Evolutionary conservation across 1,140 invertebrate species (phyloP).

Genomic region (Pseudomyrmex pallidus): DNA sequence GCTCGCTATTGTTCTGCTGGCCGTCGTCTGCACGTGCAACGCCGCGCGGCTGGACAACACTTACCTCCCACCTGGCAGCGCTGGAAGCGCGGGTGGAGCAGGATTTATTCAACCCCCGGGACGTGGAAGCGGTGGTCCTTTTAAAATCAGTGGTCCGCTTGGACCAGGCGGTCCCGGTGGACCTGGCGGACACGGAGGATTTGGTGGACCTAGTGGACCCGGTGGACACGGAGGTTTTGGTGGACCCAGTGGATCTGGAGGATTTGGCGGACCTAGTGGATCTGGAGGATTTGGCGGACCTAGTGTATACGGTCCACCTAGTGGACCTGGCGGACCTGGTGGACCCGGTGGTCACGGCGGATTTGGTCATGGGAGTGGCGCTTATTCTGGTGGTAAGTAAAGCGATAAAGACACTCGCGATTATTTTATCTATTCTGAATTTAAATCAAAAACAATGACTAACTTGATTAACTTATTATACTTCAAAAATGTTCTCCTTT

Average conservation of each 20-base stretch:
- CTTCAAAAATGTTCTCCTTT: background rate
- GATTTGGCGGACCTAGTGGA: slow-evolving; percentile 61
- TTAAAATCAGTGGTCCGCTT: slow-evolving; percentile 58
- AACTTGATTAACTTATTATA: background rate
- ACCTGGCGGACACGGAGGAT: slow-evolving; percentile 72
- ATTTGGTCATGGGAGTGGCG: slow-evolving; percentile 70
- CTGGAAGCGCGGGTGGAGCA: slow-evolving; percentile 85
- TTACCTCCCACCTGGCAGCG: slow-evolving; percentile 87
- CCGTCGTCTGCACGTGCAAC: slow-evolving; percentile 72
- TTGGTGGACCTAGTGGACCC: slow-evolving; percentile 58
- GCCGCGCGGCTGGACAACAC: slow-evolving; percentile 87
- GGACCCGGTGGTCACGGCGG: slow-evolving; percentile 59
- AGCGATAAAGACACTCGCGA: slow-evolving; percentile 65
- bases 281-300: slow-evolving; percentile 64
- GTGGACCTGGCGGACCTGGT: slow-evolving; percentile 50
- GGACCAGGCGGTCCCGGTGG: slow-evolving; percentile 74
- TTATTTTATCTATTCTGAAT: background rate
- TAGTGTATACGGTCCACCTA: slow-evolving; percentile 34
- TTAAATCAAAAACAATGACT: too few species aligned
- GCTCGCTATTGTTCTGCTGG: slow-evolving; percentile 69
- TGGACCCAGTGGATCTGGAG: slow-evolving; percentile 32
- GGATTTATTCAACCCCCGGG: slow-evolving; percentile 81
- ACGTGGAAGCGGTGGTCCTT: slow-evolving; percentile 63
- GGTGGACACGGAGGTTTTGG: background rate
- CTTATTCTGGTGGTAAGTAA: slow-evolving; percentile 72